Conservation (phyloP, 2,113 vertebrate genomes). For the Hippocampus abdominalis region DNA sequence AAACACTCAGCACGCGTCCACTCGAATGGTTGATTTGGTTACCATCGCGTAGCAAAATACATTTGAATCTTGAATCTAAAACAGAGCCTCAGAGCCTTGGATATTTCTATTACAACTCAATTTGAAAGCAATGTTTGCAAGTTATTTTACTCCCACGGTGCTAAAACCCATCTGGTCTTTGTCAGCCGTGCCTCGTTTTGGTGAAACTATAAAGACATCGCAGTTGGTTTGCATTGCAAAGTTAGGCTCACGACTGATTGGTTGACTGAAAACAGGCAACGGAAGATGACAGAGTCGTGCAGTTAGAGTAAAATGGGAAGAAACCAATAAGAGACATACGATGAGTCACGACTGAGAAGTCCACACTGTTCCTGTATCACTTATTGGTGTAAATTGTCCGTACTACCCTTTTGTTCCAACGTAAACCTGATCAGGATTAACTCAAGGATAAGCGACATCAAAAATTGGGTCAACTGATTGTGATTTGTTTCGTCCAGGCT, state of each 20-base stretch:
- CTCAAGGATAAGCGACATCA: neutral
- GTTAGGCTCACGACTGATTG: neutral
- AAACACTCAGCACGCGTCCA: neutral
- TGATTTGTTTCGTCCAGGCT: conserved; percentile 26
- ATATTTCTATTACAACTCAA: neutral
- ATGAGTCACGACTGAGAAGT: too few species aligned
- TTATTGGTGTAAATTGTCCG: too few species aligned
- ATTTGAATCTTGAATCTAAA: neutral
- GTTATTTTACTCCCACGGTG: too few species aligned
- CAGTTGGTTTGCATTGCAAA: neutral
- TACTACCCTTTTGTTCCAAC: neutral
- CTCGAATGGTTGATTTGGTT: conserved; percentile 7
- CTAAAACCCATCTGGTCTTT: neutral
- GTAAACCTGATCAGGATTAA: neutral
- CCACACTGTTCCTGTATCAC: too few species aligned
- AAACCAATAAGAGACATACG: too few species aligned
- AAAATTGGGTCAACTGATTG: neutral
- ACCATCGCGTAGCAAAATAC: conserved; percentile 28
- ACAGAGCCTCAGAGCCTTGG: neutral
- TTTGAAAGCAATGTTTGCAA: too few species aligned
- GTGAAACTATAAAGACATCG: neutral
- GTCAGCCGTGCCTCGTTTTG: too few species aligned
- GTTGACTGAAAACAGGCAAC: too few species aligned
- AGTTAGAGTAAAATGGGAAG: too few species aligned
- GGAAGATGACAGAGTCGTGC: too few species aligned